These are phyloP conservation scores for Eupelmus urozonus DNA, from an alignment of 2,888 invertebrate species.

Conservation along the genomic window DNA sequence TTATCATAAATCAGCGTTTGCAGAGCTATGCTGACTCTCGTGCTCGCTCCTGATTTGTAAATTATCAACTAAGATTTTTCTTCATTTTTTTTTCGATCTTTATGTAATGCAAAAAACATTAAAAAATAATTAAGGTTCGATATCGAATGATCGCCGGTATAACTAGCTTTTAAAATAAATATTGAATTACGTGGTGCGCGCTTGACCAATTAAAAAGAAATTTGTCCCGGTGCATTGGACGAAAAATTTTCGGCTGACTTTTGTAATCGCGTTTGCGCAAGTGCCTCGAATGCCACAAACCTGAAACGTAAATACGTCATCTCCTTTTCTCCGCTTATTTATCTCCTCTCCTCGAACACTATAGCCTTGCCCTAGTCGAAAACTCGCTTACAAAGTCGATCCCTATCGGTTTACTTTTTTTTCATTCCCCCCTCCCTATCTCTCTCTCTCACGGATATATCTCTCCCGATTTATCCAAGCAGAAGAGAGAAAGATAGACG, in stretches of 20 bases:
- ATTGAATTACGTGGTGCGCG: not conserved
- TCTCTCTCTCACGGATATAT: not conserved
- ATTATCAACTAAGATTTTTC: too few species aligned
- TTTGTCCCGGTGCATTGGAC: not conserved
- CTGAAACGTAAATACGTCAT: conserved; percentile 23
- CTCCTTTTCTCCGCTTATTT: not conserved
- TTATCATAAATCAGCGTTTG: not conserved
- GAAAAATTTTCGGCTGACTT: not conserved
- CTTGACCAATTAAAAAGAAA: not conserved
- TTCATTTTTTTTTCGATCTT: not conserved
- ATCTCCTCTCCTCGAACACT: not conserved
- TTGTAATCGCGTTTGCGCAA: conserved; percentile 24
- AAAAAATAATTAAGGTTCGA: too few species aligned
- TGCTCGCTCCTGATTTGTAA: not conserved
- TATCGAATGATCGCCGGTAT: too few species aligned
- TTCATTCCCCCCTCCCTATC: not conserved
- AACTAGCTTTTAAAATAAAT: not conserved
- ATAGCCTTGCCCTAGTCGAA: conserved; percentile 46
- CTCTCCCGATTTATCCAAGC: not conserved
- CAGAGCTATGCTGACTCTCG: not conserved
- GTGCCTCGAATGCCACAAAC: too few species aligned
- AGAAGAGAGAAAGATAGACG: conserved; percentile 1
- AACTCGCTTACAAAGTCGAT: conserved; percentile 38
- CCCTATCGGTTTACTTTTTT: conserved; percentile 28
- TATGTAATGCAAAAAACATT: too few species aligned